Evolutionary conservation across 2,113 vertebrate species (phyloP), one percentile per base, ranked within the genome.

Genomic region (Mus pahari): DNA sequence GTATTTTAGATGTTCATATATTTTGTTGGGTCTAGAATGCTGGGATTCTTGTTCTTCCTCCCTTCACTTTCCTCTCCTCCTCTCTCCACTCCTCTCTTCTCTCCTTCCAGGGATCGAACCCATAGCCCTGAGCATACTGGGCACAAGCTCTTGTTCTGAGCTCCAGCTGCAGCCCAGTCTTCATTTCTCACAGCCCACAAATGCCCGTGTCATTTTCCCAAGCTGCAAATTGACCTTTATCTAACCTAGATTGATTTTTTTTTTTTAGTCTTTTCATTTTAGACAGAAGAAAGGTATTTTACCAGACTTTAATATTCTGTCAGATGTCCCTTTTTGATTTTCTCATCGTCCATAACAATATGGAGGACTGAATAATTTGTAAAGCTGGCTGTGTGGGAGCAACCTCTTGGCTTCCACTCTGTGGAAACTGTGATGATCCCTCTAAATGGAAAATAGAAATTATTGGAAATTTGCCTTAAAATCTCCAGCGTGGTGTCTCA

Each of bases 201-300:
- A 66, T 79, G n/a, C 31, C 39, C 0, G 0, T 66, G 53, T 31
- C 33, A 7, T 92, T 93, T 94, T 73, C 66, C 73, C 58, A 86
- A 90, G 64, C 71, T 84, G 11, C 36, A 81, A n/a, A 90, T 55
- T 90, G 90, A 90, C 36, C 17, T 93, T 83, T 92, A 22, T 84
- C 79, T 81, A 83, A 89, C 82, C 53, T 87, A 84, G 84, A 79
- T 81, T 0, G 31, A 92, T 66, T 81, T 53, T 90, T n/a, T n/a
- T 50, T 90, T 31, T n/a, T n/a, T 26, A 36, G 12, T 42, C 24
- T 78, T 79, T 55, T 26, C 24, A 55, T 90, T 90, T 78, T 42
- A 74, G 74, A 77, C n/a, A 58, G 60, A 73, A 92, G 71, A 58
- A 89, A 87, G 66, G 68, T 64, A 71, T 45, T 97, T 95, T 86